Conservation (phyloP, 2,888 invertebrate species). For the Buathra laborator region DNA sequence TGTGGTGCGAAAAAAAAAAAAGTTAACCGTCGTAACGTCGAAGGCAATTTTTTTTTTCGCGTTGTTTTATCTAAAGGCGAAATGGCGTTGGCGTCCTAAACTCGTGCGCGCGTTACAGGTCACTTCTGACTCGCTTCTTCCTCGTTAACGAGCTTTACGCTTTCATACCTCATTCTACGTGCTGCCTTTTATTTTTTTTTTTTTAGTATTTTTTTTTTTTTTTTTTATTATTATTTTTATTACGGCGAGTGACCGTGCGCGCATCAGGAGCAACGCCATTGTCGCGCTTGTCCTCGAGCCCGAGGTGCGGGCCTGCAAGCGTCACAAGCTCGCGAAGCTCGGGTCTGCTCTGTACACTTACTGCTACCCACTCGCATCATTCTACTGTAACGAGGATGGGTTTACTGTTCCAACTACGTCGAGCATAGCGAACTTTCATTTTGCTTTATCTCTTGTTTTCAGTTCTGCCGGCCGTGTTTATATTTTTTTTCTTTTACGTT, state of each 20-base stretch:
- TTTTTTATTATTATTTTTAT: slow-evolving; percentile 26
- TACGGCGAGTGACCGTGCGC: slow-evolving; percentile 77
- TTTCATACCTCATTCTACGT: slow-evolving; percentile 73
- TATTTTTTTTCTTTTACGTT: slow-evolving; percentile 20
- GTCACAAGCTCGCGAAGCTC: slow-evolving; percentile 81
- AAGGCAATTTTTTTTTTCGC: slow-evolving; percentile 20
- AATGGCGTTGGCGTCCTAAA: slow-evolving; percentile 41
- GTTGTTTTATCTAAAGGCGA: slow-evolving; percentile 43
- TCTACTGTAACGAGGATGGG: slow-evolving; percentile 48
- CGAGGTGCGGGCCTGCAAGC: slow-evolving; percentile 82
- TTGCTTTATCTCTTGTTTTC: slow-evolving; percentile 31
- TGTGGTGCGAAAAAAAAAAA: slow-evolving; percentile 11
- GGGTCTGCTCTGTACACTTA: slow-evolving; percentile 84
- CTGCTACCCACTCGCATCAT: slow-evolving; percentile 30
- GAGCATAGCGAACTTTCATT: slow-evolving; percentile 37
- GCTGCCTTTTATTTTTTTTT: slow-evolving; percentile 30
- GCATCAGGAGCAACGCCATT: slow-evolving; percentile 77
- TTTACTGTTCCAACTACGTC: slow-evolving; percentile 60
- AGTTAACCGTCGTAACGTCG: slow-evolving; percentile 43
- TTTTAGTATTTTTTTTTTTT: neutral
- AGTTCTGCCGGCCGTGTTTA: slow-evolving; percentile 44
- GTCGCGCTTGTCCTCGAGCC: slow-evolving; percentile 84
- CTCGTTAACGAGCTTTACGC: slow-evolving; percentile 76
- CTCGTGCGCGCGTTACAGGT: slow-evolving; percentile 68
- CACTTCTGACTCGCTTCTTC: slow-evolving; percentile 55